Base-by-base conservation (phyloP, 2,888 invertebrate species). In the Amblyjoppa proteus region DNA sequence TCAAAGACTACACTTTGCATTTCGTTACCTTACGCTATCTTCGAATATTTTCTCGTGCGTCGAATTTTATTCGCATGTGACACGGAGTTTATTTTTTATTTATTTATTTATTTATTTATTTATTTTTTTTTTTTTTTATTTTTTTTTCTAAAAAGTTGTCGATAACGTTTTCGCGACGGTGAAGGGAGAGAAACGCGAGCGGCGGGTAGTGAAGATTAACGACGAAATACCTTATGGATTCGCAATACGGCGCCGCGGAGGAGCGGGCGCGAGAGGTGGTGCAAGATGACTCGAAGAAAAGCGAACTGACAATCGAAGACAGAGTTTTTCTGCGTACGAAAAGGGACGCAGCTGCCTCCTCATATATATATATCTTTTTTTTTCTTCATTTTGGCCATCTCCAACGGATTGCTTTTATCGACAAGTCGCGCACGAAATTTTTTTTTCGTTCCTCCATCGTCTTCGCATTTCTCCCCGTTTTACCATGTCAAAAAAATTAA, bases 321-420 rank as follows among this genome's bases (percentile, higher is more conserved):
- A 64, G 73, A 81, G 34, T 76, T 56, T 74, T 51, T 80, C 68
- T 78, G 49, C 64, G 28, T 56, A 4, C 38, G 13, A n/a, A 53
- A 20, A 70, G 58, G 45, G 66, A 51, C 45, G 38, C 75, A 82
- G 78, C 78, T 79, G 85, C 70, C 79, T 56, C 64, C 49, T 51
- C 34, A 11, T 11, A 28, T 75, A 75, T 76, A 82, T 9, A 11
- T 45, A 20, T 20, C 0, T 45, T 20, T 38, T 68, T 66, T 45
- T 66, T 41, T 68, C 9, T 79, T 66, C 41, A 70, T 64, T 68
- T 51, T 56, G 64, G 11, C 25, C 51, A 56, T 70, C 53, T 31
- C 56, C 74, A 78, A 70, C 49, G 85, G 45, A 85, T 84, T 84
- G 81, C 73, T 84, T 84, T 77, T 64, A 81, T 78, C 77, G 53